phyloP scores from a whole-genome alignment of 1,140 invertebrate species.

The Ips nitidus region DNA sequence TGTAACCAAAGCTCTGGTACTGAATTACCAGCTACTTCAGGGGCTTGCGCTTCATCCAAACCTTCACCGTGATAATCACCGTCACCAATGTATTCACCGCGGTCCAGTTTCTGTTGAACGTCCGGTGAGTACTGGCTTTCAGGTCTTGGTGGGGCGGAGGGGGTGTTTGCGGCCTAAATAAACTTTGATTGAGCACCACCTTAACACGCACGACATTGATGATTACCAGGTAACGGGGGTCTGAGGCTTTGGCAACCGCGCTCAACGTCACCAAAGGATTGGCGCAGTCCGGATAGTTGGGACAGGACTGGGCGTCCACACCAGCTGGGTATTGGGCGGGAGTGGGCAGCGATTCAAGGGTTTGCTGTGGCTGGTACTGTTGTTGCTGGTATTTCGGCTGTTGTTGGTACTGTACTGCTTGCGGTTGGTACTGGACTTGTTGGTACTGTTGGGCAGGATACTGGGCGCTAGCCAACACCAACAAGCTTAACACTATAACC shows the following conservation, averaged over 20 bases:
- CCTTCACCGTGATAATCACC: slow-evolving; percentile 54
- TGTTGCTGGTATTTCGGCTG: slow-evolving; percentile 21
- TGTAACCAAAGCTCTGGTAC: background rate
- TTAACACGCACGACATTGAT: background rate
- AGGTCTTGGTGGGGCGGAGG: slow-evolving; percentile 41
- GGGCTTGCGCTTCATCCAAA: slow-evolving; percentile 48
- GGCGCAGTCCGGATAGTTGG: slow-evolving; percentile 50
- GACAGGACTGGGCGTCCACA: slow-evolving; percentile 48
- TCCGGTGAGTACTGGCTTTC: slow-evolving; percentile 50
- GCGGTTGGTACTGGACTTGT: slow-evolving; percentile 21
- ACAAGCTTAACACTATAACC: background rate
- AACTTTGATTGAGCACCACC: background rate
- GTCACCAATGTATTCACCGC: slow-evolving; percentile 45
- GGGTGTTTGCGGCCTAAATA: slow-evolving; percentile 10
- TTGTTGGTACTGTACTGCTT: slow-evolving; percentile 13
- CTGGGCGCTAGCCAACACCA: slow-evolving; percentile 1
- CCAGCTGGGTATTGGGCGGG: slow-evolving; percentile 49
- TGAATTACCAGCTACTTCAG: slow-evolving; percentile 16
- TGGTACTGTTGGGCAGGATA: slow-evolving; percentile 1
- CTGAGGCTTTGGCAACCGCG: slow-evolving; percentile 22
- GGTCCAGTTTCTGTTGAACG: slow-evolving; percentile 40
- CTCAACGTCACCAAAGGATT: slow-evolving; percentile 46
- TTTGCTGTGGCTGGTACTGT: slow-evolving; percentile 30
- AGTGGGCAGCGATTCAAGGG: slow-evolving; percentile 38
- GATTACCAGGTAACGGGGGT: slow-evolving; percentile 18